These are phyloP conservation scores for Drosophila sturtevanti DNA, from an alignment of 1,140 invertebrate species.

Conservation along the genomic window DNA sequence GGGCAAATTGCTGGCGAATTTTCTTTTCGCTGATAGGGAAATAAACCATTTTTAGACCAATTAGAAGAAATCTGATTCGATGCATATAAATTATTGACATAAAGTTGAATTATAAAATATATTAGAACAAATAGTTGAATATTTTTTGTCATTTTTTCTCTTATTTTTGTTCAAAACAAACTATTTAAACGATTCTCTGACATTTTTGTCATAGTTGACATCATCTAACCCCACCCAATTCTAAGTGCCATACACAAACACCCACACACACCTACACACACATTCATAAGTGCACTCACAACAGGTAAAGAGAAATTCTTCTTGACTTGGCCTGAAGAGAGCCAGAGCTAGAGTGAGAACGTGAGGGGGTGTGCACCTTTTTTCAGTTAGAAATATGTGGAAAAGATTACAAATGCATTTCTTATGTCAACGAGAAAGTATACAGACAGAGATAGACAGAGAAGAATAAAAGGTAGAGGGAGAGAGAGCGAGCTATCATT, in stretches of 20 bases:
- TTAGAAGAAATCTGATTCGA: neutral
- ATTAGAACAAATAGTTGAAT: neutral
- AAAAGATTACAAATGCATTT: conserved; percentile 41
- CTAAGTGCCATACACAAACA: too few species aligned
- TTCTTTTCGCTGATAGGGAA: neutral
- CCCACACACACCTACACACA: neutral
- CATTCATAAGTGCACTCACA: neutral
- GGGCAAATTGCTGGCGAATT: conserved; percentile 15
- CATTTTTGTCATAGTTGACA: conserved; percentile 3
- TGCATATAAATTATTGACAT: neutral
- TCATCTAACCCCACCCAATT: neutral
- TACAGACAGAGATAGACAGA: neutral
- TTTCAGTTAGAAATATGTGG: neutral
- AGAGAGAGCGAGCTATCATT: neutral
- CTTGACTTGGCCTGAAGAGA: neutral
- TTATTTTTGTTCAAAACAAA: neutral
- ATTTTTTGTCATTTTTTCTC: neutral
- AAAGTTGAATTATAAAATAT: neutral
- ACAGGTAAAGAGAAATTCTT: neutral
- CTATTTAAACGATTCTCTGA: neutral
- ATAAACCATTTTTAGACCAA: neutral
- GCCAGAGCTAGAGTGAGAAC: too few species aligned
- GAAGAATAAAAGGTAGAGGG: neutral
- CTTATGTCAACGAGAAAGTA: neutral
- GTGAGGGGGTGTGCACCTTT: neutral